These are phyloP conservation scores for Chaetogeoica ovagalla DNA, from an alignment of 2,888 invertebrate genomes.

Conservation along the genomic window DNA sequence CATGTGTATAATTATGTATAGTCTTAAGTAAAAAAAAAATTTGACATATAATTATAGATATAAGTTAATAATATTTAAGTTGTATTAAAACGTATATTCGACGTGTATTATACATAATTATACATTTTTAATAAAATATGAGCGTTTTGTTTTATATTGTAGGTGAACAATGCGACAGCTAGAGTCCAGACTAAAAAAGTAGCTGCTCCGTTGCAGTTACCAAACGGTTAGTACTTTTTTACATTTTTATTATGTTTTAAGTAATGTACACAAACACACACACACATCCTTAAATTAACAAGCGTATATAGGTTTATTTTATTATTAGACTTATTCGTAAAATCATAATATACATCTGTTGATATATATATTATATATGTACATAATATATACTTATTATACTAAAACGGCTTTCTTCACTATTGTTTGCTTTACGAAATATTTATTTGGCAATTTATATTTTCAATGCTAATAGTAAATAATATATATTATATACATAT, in stretches of 20 bases:
- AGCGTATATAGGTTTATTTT: slow-evolving; percentile 17
- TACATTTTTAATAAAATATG: slow-evolving; percentile 22
- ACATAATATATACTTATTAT: not conserved
- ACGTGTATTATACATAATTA: not conserved
- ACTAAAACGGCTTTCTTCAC: slow-evolving; percentile 42
- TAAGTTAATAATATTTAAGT: slow-evolving; percentile 21
- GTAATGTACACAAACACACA: not conserved
- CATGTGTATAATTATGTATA: not conserved
- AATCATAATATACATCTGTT: slow-evolving; percentile 26
- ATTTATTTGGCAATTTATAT: slow-evolving; percentile 37
- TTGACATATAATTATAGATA: not conserved
- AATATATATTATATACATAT: not conserved
- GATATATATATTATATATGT: slow-evolving; percentile 18
- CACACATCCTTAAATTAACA: not conserved
- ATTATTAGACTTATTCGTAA: slow-evolving; percentile 9
- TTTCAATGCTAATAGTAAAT: slow-evolving; percentile 34
- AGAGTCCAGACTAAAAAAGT: slow-evolving; percentile 98
- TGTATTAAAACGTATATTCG: slow-evolving; percentile 17
- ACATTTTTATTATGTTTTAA: slow-evolving; percentile 2
- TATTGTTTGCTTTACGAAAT: slow-evolving; percentile 45
- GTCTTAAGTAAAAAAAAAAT: slow-evolving; percentile 5
- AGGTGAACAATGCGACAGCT: slow-evolving; percentile 99
- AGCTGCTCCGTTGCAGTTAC: slow-evolving; percentile 62
- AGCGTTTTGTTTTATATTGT: slow-evolving; percentile 49
- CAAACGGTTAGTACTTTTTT: slow-evolving; percentile 74